Evolutionary conservation across 2,888 invertebrate species (phyloP), one percentile per base, ranked within the genome.

Genomic region (Drosophila siamana): DNA sequence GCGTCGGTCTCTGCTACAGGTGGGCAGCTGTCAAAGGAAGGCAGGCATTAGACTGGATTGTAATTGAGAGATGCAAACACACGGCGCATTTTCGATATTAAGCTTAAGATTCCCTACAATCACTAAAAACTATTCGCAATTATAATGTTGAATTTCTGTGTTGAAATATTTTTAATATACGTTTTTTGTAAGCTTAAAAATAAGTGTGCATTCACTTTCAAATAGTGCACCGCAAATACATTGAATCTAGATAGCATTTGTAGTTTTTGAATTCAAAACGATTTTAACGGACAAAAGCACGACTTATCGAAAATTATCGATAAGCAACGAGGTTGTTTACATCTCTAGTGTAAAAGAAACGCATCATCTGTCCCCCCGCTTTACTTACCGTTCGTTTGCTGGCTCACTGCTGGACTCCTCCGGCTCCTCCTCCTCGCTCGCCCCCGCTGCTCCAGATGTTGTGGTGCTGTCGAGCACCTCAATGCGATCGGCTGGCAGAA

Each of bases 401-500:
- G 77, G 80, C 59, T 70, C 78, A 54, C 1, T 43, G 16, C 40
- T 40, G 4, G 36, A 47, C 9, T 52, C 56, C 41, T 57, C 16
- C 28, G 28, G 24, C 63, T 40, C 6, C 63, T 48, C 40, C 9
- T 51, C 62, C 30, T 40, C 67, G 13, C 22, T 48, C 33, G 1
- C 5, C 33, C 4, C n/a, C n/a, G 2, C n/a, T 4, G n/a, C 33
- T 1, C 4, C n/a, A 33, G 67, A 8, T 26, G 33, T 36, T 64
- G 36, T 15, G 19, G 22, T 36, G 44, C 41, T 69, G 11, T 73
- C 67, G 7, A 71, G 60, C 26, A 64, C 15, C 11, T 80, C 80
- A 24, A 83, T 55, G 46, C 55, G 50, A 4, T 82, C 52, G 4
- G 67, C 80, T 63, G 82, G 86, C 15, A 92, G 78, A 52, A 92